Percentiles rank a stretch among this genome's conserved stretches.
These are phyloP conservation scores for Quadriops clusia DNA, from an alignment of 2,888 invertebrate species.

Conservation along the genomic window DNA sequence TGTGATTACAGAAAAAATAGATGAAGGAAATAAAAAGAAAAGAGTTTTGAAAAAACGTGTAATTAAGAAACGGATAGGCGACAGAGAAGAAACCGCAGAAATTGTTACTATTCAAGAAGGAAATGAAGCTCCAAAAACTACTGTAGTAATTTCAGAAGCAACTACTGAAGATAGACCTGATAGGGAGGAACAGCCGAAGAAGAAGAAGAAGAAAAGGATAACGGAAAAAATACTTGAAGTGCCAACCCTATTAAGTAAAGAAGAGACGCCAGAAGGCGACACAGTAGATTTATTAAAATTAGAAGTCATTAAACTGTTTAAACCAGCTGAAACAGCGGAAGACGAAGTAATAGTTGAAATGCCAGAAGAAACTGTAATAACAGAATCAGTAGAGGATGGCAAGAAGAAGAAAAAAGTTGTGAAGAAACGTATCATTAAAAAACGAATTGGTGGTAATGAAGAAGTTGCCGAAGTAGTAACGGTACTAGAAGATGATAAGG, in stretches of 20 bases:
- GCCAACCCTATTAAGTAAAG: too few species aligned
- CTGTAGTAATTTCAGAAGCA: constrained; percentile 24
- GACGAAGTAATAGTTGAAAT: constrained; percentile 28
- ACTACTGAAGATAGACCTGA: constrained; percentile 17
- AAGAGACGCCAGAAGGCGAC: too few species aligned
- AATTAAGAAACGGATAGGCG: constrained; percentile 23
- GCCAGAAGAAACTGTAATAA: constrained; percentile 31
- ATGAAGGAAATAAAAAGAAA: constrained; percentile 18
- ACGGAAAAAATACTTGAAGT: constrained; percentile 20
- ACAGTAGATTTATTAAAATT: too few species aligned
- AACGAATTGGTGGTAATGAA: constrained; percentile 19
- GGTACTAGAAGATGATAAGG: constrained; percentile 26
- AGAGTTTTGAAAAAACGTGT: constrained; percentile 22
- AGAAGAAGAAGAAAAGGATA: constrained; percentile 27
- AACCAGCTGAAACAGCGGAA: too few species aligned
- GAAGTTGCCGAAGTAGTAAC: constrained; percentile 23
- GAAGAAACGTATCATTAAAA: constrained; percentile 20
- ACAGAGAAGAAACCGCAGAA: constrained; percentile 30
- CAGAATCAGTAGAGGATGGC: constrained; percentile 33
- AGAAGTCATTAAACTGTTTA: too few species aligned
- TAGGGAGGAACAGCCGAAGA: constrained; percentile 24
- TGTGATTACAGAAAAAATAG: constrained; percentile 24
- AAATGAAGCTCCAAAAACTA: constrained; percentile 22
- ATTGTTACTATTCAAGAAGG: constrained; percentile 24
- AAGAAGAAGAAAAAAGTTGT: constrained; percentile 31